These are phyloP conservation scores for Catostomus latipinnis DNA, from an alignment of 2,797 vertebrate species.

Conservation along the genomic window DNA sequence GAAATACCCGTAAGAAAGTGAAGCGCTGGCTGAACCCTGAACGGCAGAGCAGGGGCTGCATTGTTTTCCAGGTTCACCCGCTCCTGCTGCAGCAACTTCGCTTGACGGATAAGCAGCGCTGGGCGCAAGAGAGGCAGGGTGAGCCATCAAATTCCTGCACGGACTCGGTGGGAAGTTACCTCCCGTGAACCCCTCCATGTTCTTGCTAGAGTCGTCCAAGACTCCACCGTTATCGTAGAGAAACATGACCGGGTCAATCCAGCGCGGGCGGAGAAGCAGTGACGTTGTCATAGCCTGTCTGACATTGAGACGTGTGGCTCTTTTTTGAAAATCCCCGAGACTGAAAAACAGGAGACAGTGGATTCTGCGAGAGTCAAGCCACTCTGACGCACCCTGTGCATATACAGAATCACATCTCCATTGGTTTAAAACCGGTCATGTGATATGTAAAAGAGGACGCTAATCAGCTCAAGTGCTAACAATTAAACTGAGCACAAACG, in stretches of 20 bases:
- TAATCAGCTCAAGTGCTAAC: constrained; percentile 83
- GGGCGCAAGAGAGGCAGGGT: constrained; percentile 90
- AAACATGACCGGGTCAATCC: constrained; percentile 99
- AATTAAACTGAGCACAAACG: constrained; percentile 83
- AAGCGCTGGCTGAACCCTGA: constrained; percentile 91
- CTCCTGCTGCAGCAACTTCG: constrained; percentile 86
- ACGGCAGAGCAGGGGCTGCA: constrained; percentile 95
- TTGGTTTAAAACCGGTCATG: constrained; percentile 87
- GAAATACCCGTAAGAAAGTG: constrained; percentile 96
- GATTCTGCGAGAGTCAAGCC: constrained; percentile 83
- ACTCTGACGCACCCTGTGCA: constrained; percentile 84
- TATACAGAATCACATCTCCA: constrained; percentile 81
- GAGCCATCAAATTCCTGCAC: constrained; percentile 95
- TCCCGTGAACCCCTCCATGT: constrained; percentile 89
- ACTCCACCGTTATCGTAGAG: constrained; percentile 90
- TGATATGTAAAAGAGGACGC: constrained; percentile 93
- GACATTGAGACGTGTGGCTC: constrained; percentile 85
- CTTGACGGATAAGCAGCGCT: constrained; percentile 86
- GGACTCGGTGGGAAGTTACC: constrained; percentile 93
- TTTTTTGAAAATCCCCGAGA: constrained; percentile 79
- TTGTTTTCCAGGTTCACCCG: constrained; percentile 92
- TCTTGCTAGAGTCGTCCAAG: constrained; percentile 93
- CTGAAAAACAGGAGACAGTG: constrained; percentile 88
- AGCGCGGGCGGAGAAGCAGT: constrained; percentile 96
- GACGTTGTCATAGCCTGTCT: constrained; percentile 98